Evolutionary conservation across 2,797 vertebrate genomes (phyloP).

Genomic region (Gouania willdenowi): DNA sequence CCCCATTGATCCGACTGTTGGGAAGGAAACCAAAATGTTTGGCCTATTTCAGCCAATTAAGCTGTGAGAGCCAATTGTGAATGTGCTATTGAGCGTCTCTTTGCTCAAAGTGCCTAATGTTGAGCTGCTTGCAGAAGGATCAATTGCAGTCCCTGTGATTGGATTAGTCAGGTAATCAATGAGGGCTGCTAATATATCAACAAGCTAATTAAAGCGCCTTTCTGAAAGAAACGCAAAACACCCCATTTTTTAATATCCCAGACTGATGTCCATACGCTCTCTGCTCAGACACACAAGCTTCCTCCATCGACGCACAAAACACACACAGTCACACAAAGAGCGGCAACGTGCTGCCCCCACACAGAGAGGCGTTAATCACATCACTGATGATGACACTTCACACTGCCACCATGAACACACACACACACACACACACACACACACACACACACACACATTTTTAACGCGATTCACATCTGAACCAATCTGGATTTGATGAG

Average conservation of each 20-base stretch:
- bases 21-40: constrained; percentile 94
- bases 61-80: constrained; percentile 85
- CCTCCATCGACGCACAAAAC: not conserved
- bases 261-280: no score
- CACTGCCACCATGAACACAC: constrained; percentile 25
- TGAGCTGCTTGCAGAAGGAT: constrained; percentile 84
- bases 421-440: not conserved
- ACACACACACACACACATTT: not conserved
- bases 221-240: constrained; percentile 12
- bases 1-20: constrained; percentile 85
- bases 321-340: constrained; percentile 24
- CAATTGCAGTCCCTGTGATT: constrained; percentile 86
- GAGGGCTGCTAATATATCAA: constrained; percentile 95
- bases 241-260: constrained; percentile 28
- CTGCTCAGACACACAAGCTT: constrained; percentile 15
- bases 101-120: constrained; percentile 88
- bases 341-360: constrained; percentile 13
- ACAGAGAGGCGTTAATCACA: constrained; percentile 57
- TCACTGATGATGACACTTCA: constrained; percentile 63
- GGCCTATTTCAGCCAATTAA: constrained; percentile 95
- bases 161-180: constrained; percentile 96
- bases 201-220: constrained; percentile 88
- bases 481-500: not conserved
- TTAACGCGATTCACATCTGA: not conserved
- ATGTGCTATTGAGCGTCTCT: constrained; percentile 85